phyloP scores from a whole-genome alignment of 2,888 invertebrate species.

The Drosophila macrothrix region DNA sequence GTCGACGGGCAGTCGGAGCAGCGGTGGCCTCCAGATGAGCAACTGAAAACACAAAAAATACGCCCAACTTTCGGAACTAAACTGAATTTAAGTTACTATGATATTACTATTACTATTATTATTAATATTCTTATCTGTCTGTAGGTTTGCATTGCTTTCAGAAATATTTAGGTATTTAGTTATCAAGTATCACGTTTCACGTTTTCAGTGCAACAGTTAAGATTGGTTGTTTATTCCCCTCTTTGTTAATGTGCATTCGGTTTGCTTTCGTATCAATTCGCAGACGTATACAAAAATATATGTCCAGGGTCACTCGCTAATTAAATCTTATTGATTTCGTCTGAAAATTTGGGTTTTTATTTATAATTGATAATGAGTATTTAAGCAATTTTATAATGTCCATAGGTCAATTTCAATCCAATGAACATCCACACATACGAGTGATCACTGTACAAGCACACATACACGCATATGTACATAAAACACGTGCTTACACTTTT shows the following conservation, averaged over 20 bases:
- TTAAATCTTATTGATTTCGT: not conserved
- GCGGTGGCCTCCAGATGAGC: slow-evolving; percentile 81
- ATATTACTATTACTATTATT: slow-evolving; percentile 31
- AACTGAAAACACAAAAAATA: slow-evolving; percentile 50
- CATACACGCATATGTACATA: slow-evolving; percentile 8
- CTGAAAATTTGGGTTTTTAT: not conserved
- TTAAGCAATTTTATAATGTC: not conserved
- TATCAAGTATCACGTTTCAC: slow-evolving; percentile 26
- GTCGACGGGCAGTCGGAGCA: slow-evolving; percentile 83
- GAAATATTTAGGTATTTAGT: slow-evolving; percentile 38
- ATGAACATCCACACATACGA: not conserved
- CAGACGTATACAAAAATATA: slow-evolving; percentile 19
- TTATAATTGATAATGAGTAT: not conserved
- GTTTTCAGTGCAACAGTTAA: slow-evolving; percentile 35
- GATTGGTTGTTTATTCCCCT: slow-evolving; percentile 60
- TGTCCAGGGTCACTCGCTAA: slow-evolving; percentile 3
- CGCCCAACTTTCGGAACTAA: slow-evolving; percentile 7
- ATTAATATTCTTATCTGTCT: slow-evolving; percentile 1
- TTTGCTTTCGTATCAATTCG: slow-evolving; percentile 36
- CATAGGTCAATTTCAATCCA: not conserved
- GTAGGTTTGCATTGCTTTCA: slow-evolving; percentile 20
- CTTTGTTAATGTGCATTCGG: slow-evolving; percentile 73
- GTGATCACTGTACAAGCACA: not conserved
- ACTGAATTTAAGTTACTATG: slow-evolving; percentile 57
- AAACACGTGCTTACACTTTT: not conserved